Percentiles rank a stretch among this genome's conserved stretches.
Evolutionary conservation across 2,888 invertebrate genomes (phyloP).

Genomic region (Spilosoma lubricipeda): DNA sequence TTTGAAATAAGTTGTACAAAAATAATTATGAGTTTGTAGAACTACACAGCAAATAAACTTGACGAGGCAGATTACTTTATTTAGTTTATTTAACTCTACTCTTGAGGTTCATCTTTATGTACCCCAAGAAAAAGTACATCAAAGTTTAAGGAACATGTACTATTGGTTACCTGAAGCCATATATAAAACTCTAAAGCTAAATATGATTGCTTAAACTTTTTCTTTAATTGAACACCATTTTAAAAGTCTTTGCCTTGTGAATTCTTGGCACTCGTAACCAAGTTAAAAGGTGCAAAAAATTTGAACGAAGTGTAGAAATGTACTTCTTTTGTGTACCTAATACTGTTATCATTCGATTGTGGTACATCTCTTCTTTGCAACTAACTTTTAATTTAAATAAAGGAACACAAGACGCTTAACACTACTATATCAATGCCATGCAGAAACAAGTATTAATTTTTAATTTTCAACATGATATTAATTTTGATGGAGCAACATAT

Average conservation of each 20-base stretch:
- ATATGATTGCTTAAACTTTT: not conserved
- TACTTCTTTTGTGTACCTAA: not conserved
- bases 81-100: not conserved
- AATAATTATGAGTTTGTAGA: not conserved
- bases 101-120: not conserved
- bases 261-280: not conserved
- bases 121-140: not conserved
- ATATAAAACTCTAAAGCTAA: not conserved
- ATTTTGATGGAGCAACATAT: conserved; percentile 1
- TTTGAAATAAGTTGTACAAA: not conserved
- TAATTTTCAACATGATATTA: not conserved
- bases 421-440: not conserved
- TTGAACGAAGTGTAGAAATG: not conserved
- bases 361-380: not conserved
- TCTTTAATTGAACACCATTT: not conserved
- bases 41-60: not conserved
- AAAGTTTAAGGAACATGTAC: not conserved
- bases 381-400: not conserved
- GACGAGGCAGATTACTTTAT: not conserved
- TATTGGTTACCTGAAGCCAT: not conserved
- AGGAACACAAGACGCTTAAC: not conserved
- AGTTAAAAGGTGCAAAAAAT: not conserved
- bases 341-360: not conserved
- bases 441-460: not conserved
- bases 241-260: not conserved